Base-by-base conservation (phyloP, 2,113 vertebrate species). In the Eleginops maclovinus region DNA sequence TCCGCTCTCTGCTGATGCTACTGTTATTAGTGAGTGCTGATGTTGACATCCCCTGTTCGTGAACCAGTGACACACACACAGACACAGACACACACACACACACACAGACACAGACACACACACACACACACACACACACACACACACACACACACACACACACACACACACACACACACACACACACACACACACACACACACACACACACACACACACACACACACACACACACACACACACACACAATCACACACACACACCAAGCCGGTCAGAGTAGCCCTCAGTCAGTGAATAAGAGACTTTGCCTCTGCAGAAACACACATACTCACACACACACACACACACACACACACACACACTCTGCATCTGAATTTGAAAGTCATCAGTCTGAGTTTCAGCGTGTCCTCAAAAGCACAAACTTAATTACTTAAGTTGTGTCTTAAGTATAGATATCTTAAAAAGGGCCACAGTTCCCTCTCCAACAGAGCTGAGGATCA, bases 21-120 rank as follows among this genome's bases (percentile, higher is more conserved):
- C 83, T 91, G 81, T 86, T 87, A 75, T 84, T 80, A 84, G 58
- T 64, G 61, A 78, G 81, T 82, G 88, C 86, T 86, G 86, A 88
- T 88, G 88, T 88, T 63, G 22, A 88, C 83, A 79, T 80, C 78
- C 72, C 0, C 43, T 70, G 72, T 77, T 54, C 66, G 56, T 67
- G 65, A 77, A 70, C 60, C 70, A 59, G 40, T 40, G 46, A 4
- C 53, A 4, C 21, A 0, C 21, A 3, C 31, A 31, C 77, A 19
- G 58, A 60, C 72, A 71, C 67, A 40, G 54, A 64, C 36, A 65
- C 36, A 70, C 72, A 36, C 50, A 31, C 22, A 47, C 53, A 49
- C 41, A 75, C 51, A 36, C 51, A 55, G 22, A 28, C 58, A 63
- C 59, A 43, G 28, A 47, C 61, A 66, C 44, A 59, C 73, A 26